These are phyloP conservation scores for Presbytis comata DNA, from an alignment of 2,797 vertebrate species.

Conservation along the genomic window DNA sequence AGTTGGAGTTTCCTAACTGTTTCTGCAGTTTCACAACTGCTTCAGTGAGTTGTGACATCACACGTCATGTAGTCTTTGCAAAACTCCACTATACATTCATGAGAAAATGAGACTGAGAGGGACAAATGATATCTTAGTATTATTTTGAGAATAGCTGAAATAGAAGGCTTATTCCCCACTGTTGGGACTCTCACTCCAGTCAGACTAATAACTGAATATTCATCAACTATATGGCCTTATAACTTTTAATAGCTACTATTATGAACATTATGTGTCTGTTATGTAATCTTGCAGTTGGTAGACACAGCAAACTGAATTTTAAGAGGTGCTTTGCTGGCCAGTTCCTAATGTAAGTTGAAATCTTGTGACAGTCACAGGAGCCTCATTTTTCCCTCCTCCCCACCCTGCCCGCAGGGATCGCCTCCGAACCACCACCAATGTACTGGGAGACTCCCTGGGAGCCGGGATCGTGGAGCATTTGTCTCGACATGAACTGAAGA, in stretches of 20 bases:
- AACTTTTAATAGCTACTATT: background rate
- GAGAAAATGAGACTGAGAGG: background rate
- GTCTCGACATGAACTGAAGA: constrained; percentile 94
- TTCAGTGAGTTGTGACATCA: background rate
- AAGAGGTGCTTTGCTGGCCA: background rate
- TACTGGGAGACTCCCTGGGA: constrained; percentile 96
- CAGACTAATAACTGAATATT: background rate
- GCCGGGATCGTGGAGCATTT: constrained; percentile 98
- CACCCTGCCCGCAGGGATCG: constrained; percentile 89
- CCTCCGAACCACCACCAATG: constrained; percentile 97
- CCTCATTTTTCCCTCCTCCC: background rate
- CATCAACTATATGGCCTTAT: background rate
- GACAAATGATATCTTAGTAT: background rate
- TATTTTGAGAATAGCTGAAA: background rate
- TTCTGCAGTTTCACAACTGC: background rate
- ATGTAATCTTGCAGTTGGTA: background rate
- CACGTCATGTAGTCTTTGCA: background rate
- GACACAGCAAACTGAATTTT: background rate
- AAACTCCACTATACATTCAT: background rate
- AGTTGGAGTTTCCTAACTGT: background rate
- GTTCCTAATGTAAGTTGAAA: background rate
- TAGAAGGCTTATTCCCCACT: background rate
- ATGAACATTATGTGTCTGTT: background rate
- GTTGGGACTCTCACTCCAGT: background rate
- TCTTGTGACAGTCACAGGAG: background rate